Evolutionary conservation across 2,888 invertebrate species (phyloP), one percentile per base, ranked within the genome.

Genomic region (Pelosia muscerda): DNA sequence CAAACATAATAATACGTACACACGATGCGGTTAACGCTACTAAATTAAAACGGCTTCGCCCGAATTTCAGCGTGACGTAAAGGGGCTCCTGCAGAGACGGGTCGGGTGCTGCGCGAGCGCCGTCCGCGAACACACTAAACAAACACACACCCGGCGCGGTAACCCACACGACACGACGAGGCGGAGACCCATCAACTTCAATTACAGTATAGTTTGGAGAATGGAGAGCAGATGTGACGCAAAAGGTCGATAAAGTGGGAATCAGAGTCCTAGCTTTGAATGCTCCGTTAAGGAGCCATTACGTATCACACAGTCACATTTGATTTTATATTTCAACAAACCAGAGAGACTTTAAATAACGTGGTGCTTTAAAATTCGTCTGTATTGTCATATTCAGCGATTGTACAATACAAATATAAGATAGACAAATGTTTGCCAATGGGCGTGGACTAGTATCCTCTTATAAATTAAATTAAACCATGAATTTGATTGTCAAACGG

Each of bases 161-260:
- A 19, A n/a, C 60, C 15, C 60, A 42, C 38, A 5, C 34, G 25
- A 25, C 26, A 23, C 15, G 38, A 10, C 42, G 49, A 9, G 49
- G 49, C 49, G 60, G n/a, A 26, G 10, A 13, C 60, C 60, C 60
- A 61, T 49, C 25, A n/a, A 49, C 49, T 61, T 61, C 60, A 61
- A 61, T 61, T 19, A 61, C 31, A 31, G 38, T 25, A 38, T 25
- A 61, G 25, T 26, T 26, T 8, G 60, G 6, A 26, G 26, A 61
- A 19, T 8, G 60, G 6, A 26, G 26, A 61, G 25, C 10, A 42
- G 11, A 25, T 49, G 42, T 42, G 49, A 61, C 26, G 49, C 42
- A 13, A 61, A 61, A 26, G 26, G 26, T 57, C n/a, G 60, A 4
- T 26, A 5, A 42, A 19, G 19, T 49, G 25, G 25, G 42, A 42